phyloP scores from a whole-genome alignment of 1,140 invertebrate species.

The Diprion similis region DNA sequence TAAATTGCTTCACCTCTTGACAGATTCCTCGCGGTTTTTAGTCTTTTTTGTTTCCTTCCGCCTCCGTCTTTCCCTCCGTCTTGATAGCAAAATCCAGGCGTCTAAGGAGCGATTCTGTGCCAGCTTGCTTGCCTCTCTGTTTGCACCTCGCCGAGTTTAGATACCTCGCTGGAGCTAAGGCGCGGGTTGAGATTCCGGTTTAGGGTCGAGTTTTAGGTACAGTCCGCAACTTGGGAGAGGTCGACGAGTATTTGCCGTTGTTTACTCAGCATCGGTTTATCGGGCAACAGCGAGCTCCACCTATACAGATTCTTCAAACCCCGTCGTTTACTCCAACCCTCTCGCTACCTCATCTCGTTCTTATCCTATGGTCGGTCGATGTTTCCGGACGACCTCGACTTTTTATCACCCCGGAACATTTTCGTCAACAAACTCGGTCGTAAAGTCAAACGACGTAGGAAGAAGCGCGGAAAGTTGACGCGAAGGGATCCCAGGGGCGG shows the following conservation, averaged over 20 bases:
- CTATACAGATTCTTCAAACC: neutral
- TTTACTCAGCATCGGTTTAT: neutral
- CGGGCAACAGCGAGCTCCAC: neutral
- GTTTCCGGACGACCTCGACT: neutral
- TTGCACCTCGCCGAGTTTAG: no score
- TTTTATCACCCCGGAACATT: conserved; percentile 9
- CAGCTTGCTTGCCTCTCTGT: no score
- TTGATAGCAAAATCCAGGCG: no score
- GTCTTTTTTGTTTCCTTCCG: no score
- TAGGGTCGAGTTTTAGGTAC: neutral
- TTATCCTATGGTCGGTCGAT: neutral
- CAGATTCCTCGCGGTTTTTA: no score
- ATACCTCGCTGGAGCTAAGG: no score
- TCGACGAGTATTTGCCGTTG: neutral
- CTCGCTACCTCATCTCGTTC: neutral
- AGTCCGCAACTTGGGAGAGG: neutral
- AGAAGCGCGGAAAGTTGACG: conserved; percentile 5
- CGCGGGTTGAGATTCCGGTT: no score
- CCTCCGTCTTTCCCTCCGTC: no score
- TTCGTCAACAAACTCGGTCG: conserved; percentile 13
- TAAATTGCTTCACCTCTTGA: no score
- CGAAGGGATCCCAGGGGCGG: neutral
- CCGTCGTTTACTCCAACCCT: neutral
- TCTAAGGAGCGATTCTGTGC: no score
- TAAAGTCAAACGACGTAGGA: conserved; percentile 15